Base-by-base conservation (phyloP, 2,113 vertebrate genomes). In the Seriola quinqueradiata region DNA sequence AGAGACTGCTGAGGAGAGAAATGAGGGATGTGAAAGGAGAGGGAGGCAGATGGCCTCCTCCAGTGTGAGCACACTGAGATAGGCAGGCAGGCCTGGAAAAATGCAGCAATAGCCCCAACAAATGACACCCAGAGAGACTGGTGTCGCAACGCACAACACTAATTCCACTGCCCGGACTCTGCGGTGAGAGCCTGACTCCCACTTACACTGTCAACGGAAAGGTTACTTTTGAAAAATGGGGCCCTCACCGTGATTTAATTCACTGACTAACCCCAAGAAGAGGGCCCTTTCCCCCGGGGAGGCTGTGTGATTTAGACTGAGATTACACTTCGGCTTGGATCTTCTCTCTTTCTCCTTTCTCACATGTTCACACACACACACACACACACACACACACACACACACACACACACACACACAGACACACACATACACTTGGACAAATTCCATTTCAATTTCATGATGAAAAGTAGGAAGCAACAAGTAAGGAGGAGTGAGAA, bases 151-250 rank as follows among this genome's bases (percentile, higher is more conserved):
- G 80, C 85, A 85, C 59, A 34, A 84, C 87, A 92, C 90, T 91
- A 88, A 93, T 92, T 91, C 88, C 82, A 74, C 70, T 40, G 66
- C 89, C 83, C 10, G 76, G 88, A 93, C 89, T 83, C 52, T 52
- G 60, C 36, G n/a, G 66, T 75, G 42, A 82, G 79, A 89, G 86
- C 76, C 84, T 64, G 83, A 90, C 92, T 92, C 86, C 86, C 90
- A 93, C 92, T 93, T 90, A 87, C 83, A 89, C 92, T 94, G 94
- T 94, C 94, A 94, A 91, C 57, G 73, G 79, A 94, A 94, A 94
- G 94, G 94, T 94, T 93, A 93, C 90, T 92, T 90, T 90, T 93
- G 94, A 94, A 92, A 93, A 93, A 94, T 94, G 90, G 90, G 92
- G 73, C 89, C 90, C 80, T 87, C 82, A 55, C 84, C 36, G 63